Evolutionary conservation across 2,888 invertebrate genomes (phyloP).

Genomic region (Troglohyphantes excavatus): DNA sequence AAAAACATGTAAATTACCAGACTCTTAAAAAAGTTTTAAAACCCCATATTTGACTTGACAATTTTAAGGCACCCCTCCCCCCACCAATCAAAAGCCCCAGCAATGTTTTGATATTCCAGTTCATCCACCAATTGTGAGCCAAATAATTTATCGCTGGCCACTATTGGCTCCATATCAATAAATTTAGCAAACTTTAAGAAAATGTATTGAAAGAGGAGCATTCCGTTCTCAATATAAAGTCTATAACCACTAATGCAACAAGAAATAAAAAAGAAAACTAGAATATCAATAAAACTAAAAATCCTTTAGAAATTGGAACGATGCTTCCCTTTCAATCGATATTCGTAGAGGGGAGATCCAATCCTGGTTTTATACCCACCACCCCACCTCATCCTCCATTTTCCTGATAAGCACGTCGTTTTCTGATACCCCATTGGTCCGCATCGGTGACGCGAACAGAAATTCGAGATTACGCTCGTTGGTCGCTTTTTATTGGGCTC

Average conservation of each 20-base stretch:
- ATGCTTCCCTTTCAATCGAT: neutral
- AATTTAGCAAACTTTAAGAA: no score
- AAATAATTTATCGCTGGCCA: no score
- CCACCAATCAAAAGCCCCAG: no score
- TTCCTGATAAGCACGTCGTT: conserved; percentile 74
- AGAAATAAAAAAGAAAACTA: conserved; percentile 22
- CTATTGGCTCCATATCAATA: no score
- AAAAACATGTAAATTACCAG: no score
- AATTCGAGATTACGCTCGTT: conserved; percentile 73
- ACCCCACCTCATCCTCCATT: neutral
- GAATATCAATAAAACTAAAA: conserved; percentile 17
- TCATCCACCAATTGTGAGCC: no score
- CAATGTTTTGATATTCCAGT: no score
- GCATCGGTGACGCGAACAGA: conserved; percentile 69
- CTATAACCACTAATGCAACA: conserved; percentile 17
- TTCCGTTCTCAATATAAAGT: no score
- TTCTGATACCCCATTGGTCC: conserved; percentile 75
- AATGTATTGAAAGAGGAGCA: no score
- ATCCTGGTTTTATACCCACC: conserved; percentile 26
- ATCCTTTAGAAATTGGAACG: conserved; percentile 9
- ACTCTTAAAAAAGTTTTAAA: no score
- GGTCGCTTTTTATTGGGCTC: conserved; percentile 72
- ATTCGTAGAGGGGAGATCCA: conserved; percentile 17
- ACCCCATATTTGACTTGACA: no score
- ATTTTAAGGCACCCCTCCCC: no score